Conservation (phyloP, 2,888 invertebrate genomes). For the Drosophila kuntzei region DNA sequence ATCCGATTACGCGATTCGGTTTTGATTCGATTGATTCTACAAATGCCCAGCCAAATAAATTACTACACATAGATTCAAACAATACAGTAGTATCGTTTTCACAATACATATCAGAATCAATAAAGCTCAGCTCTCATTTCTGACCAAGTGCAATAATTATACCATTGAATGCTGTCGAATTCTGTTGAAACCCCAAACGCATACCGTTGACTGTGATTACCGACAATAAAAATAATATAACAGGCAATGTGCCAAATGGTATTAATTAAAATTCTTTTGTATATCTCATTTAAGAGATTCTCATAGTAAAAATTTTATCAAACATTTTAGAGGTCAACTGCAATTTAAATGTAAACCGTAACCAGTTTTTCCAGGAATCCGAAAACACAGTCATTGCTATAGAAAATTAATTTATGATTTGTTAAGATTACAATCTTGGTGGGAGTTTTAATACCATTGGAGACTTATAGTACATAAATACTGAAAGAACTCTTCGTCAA, state of each 20-base stretch:
- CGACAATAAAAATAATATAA: neutral
- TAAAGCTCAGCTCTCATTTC: neutral
- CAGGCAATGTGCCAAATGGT: neutral
- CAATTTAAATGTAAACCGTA: too few relatives aligned
- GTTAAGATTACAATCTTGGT: too few relatives aligned
- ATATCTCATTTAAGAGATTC: neutral
- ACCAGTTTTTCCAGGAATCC: too few relatives aligned
- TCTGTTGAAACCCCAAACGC: neutral
- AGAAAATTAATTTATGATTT: neutral
- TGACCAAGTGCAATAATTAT: neutral
- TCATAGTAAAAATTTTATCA: neutral
- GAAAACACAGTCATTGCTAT: too few relatives aligned
- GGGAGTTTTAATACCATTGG: too few relatives aligned
- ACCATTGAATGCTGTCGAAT: neutral
- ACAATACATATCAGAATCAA: neutral
- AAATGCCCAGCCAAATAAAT: neutral
- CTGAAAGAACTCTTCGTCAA: too few relatives aligned
- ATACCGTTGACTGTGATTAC: neutral
- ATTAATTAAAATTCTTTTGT: neutral
- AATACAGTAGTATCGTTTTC: neutral
- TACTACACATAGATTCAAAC: neutral
- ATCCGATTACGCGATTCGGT: slow-evolving; percentile 5
- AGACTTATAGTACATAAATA: too few relatives aligned
- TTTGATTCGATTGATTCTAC: slow-evolving; percentile 7
- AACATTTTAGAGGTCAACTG: neutral